Evolutionary conservation across 1,140 invertebrate species (phyloP).

Genomic region (Rhyacophila brunnea): DNA sequence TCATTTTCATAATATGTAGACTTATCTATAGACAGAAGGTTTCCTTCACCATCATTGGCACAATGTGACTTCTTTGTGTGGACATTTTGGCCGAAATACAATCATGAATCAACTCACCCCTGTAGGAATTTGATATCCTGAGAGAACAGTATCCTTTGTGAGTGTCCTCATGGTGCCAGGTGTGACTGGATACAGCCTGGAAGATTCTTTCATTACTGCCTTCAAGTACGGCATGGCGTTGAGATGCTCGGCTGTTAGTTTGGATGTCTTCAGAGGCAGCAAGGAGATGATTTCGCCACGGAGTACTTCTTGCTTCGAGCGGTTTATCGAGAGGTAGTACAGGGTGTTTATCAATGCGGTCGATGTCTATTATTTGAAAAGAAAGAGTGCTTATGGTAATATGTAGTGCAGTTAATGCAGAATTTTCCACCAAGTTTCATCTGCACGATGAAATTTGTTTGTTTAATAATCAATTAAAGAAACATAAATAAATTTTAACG

Average conservation of each 20-base stretch:
- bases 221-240: slow-evolving; percentile 60
- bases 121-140: slow-evolving; percentile 61
- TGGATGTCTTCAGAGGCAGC: slow-evolving; percentile 47
- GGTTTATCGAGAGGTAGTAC: slow-evolving; percentile 59
- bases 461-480: too few relatives aligned
- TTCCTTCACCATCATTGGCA: too few relatives aligned
- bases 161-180: slow-evolving; percentile 52
- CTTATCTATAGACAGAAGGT: too few relatives aligned
- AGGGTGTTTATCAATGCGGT: slow-evolving; percentile 43
- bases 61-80: too few relatives aligned
- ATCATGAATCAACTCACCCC: slow-evolving; percentile 54
- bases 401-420: too few relatives aligned
- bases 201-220: slow-evolving; percentile 65
- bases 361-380: slow-evolving; percentile 36
- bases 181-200: slow-evolving; percentile 56
- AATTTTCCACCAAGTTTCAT: too few relatives aligned
- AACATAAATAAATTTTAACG: too few relatives aligned
- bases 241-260: slow-evolving; percentile 55
- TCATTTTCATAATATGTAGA: too few relatives aligned
- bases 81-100: too few relatives aligned
- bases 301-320: slow-evolving; percentile 56
- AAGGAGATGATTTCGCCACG: slow-evolving; percentile 54
- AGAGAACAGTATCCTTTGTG: slow-evolving; percentile 55
- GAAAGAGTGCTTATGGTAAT: too few relatives aligned
- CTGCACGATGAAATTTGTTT: too few relatives aligned